phyloP scores from a whole-genome alignment of 2,888 invertebrate species.

The Asteroscopus sphinx region DNA sequence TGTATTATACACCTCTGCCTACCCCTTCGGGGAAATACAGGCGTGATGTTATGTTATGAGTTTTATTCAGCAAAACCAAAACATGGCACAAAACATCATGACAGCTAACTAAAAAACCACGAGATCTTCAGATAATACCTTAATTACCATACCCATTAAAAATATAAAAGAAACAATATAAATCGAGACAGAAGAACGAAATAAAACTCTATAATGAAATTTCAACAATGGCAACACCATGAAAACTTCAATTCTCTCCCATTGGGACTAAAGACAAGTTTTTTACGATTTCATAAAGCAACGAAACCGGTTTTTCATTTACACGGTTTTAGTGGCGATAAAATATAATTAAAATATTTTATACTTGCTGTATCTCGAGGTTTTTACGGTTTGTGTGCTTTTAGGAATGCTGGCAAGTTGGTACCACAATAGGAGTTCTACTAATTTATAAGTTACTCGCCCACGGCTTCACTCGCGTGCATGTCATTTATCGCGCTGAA shows the following conservation, averaged over 20 bases:
- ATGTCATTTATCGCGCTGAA: too few relatives aligned
- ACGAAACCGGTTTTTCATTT: conserved; percentile 88
- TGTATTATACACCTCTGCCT: too few relatives aligned
- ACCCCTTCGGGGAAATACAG: too few relatives aligned
- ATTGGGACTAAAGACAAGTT: conserved; percentile 81
- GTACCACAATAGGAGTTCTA: conserved; percentile 57
- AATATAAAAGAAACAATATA: conserved; percentile 56
- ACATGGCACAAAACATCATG: conserved; percentile 8
- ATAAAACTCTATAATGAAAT: conserved; percentile 78
- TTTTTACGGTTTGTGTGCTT: conserved; percentile 80
- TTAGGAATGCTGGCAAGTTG: conserved; percentile 72
- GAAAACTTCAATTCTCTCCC: conserved; percentile 77
- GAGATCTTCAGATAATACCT: conserved; percentile 37
- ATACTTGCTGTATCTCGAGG: conserved; percentile 82
- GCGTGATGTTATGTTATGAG: too few relatives aligned
- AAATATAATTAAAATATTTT: conserved; percentile 90
- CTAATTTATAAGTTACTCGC: too few relatives aligned
- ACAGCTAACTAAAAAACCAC: conserved; percentile 30
- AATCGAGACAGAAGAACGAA: conserved; percentile 54
- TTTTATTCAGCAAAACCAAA: not conserved
- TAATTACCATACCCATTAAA: conserved; percentile 59
- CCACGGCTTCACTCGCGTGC: too few relatives aligned
- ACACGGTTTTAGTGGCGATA: conserved; percentile 88
- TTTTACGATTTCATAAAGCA: conserved; percentile 88
- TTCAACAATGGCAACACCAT: conserved; percentile 83